Evolutionary conservation across 2,113 vertebrate genomes (phyloP), one percentile per base, ranked within the genome.

Genomic region (Austrofundulus limnaeus): DNA sequence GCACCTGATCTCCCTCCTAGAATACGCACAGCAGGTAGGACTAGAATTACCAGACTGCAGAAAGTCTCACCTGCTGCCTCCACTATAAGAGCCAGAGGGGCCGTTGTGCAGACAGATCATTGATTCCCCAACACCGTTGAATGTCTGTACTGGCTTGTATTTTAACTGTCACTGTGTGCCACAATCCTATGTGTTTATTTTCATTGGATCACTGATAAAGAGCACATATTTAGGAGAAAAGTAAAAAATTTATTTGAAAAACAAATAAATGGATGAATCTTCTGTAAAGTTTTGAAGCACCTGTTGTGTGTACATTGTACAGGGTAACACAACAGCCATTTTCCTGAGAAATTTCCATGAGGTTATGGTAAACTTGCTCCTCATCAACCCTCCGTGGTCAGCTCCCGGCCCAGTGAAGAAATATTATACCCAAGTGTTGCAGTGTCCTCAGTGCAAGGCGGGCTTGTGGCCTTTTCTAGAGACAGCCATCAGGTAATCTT

Each of bases 381-480:
- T 88, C 23, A 79, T 76, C 62, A 94, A 95, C 84, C 94, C 97
- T 81, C 94, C 96, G 17, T 97, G 95, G 95, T 86, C 93, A 54
- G 93, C 89, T 8, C 61, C 87, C 1, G 73, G 55, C 16, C 86
- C 85, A 63, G 84, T 92, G 48, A 91, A 81, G 51, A 90, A 79
- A 10, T 99, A 96, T 77, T 99, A 94, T 17, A 75, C 91, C 56
- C 85, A 94, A 58, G 72, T 96, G 82, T 87, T 98, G 85, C 96
- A 98, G 76, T 99, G 97, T 88, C 96, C 97, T 61, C 20, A 82
- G 43, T 99, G 96, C 85, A 94, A 94, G 80, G 87, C 58, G 20
- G 96, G 95, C 46, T 76, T 91, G 1, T 97, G 95, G 94, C 84
- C 92, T 57, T 91, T 96, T 6, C 64, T 97, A 11, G 92, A 97